Evolutionary conservation across 2,888 invertebrate genomes (phyloP).

Genomic region (Diarsia rubi): DNA sequence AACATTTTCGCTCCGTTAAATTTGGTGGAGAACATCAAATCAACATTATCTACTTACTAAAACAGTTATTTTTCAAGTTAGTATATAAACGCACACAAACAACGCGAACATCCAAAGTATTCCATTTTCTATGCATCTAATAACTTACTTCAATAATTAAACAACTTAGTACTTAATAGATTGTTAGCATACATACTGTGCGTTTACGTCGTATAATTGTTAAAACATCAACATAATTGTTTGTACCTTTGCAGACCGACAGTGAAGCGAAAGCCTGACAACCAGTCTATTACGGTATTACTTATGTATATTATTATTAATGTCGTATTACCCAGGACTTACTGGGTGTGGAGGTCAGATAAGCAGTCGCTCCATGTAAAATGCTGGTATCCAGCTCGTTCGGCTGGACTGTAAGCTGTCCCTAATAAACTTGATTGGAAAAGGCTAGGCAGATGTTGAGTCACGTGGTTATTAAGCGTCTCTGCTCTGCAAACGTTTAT

Average conservation of each 20-base stretch:
- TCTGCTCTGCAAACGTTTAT: background rate
- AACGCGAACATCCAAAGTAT: slow-evolving; percentile 43
- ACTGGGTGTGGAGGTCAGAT: background rate
- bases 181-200: slow-evolving; percentile 27
- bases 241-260: background rate
- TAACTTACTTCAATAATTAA: slow-evolving; percentile 31
- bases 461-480: background rate
- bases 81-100: slow-evolving; percentile 21
- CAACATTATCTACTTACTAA: slow-evolving; percentile 27
- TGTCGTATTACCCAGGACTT: background rate
- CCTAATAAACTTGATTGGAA: background rate
- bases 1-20: background rate
- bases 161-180: slow-evolving; percentile 36
- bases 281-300: too few relatives aligned
- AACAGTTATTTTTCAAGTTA: slow-evolving; percentile 23
- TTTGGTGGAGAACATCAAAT: slow-evolving; percentile 21
- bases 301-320: too few relatives aligned
- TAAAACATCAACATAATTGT: slow-evolving; percentile 11
- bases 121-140: slow-evolving; percentile 26
- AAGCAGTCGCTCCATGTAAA: background rate
- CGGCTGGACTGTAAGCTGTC: too few relatives aligned
- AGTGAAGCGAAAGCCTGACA: background rate
- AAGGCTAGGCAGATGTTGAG: background rate
- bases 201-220: slow-evolving; percentile 13
- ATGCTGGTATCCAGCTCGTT: background rate